Evolutionary conservation across 2,888 invertebrate genomes (phyloP).

Genomic region (Carabus problematicus): DNA sequence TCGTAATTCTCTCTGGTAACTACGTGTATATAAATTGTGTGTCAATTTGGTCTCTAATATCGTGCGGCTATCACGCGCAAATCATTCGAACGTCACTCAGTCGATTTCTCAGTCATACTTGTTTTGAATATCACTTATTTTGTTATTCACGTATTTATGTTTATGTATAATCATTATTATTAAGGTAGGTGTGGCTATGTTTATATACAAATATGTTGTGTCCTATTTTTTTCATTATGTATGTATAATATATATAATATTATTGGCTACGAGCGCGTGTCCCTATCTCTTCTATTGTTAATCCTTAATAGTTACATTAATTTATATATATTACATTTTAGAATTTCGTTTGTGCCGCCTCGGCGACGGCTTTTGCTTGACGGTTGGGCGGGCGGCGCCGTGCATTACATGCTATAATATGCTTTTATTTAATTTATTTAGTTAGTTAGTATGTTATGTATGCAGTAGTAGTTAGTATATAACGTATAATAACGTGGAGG

Average conservation of each 20-base stretch:
- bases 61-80: conserved; percentile 38
- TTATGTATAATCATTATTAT: conserved; percentile 35
- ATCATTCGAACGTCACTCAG: conserved; percentile 35
- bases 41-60: conserved; percentile 42
- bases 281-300: conserved; percentile 54
- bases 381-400: conserved; percentile 35
- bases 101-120: conserved; percentile 39
- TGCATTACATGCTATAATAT: neutral
- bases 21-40: conserved; percentile 43
- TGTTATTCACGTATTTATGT: conserved; percentile 38
- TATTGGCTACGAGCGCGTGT: conserved; percentile 57
- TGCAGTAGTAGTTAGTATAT: neutral
- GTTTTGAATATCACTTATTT: conserved; percentile 42
- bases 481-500: neutral
- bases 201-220: conserved; percentile 43
- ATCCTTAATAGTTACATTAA: conserved; percentile 55
- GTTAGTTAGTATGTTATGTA: neutral
- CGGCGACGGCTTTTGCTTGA: conserved; percentile 39
- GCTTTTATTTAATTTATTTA: neutral
- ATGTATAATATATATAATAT: conserved; percentile 42
- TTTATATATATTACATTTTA: conserved; percentile 60
- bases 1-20: conserved; percentile 28
- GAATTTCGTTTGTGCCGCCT: conserved; percentile 58
- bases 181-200: conserved; percentile 43
- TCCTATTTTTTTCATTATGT: conserved; percentile 40